phyloP scores from a whole-genome alignment of 2,888 invertebrate genomes.

The Acanthoscelides obtectus region DNA sequence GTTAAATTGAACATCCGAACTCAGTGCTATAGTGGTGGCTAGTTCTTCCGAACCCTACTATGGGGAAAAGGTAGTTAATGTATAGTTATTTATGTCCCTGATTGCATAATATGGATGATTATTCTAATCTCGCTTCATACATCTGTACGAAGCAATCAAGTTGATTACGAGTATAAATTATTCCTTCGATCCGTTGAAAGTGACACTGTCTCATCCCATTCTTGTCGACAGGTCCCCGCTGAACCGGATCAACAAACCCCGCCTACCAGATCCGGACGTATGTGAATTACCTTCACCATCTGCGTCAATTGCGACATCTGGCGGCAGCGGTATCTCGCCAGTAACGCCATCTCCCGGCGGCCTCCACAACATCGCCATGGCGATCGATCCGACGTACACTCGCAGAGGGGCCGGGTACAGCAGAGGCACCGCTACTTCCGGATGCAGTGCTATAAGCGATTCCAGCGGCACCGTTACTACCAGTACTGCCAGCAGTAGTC shows the following conservation, averaged over 20 bases:
- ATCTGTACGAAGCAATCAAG: too few relatives aligned
- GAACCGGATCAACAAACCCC: constrained; percentile 37
- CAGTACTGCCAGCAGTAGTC: constrained; percentile 41
- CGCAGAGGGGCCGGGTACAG: constrained; percentile 28
- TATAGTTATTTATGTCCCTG: too few relatives aligned
- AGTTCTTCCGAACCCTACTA: too few relatives aligned
- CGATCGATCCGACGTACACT: constrained; percentile 62
- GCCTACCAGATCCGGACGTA: constrained; percentile 41
- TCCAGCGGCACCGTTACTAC: constrained; percentile 33
- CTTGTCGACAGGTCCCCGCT: constrained; percentile 30
- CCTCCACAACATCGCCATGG: constrained; percentile 59
- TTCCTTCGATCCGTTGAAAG: too few relatives aligned
- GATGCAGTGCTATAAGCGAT: constrained; percentile 38
- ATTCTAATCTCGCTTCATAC: too few relatives aligned
- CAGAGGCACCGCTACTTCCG: constrained; percentile 37
- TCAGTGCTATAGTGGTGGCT: too few relatives aligned
- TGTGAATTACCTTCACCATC: constrained; percentile 18
- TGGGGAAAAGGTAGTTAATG: too few relatives aligned
- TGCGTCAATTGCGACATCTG: constrained; percentile 7
- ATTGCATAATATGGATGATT: too few relatives aligned
- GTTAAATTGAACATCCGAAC: too few relatives aligned
- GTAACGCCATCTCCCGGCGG: constrained; percentile 35
- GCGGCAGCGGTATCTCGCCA: constrained; percentile 18
- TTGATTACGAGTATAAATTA: too few relatives aligned
- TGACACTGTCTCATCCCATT: too few relatives aligned